These are phyloP conservation scores for Canis aureus DNA, from an alignment of 2,113 vertebrate species.

Conservation along the genomic window DNA sequence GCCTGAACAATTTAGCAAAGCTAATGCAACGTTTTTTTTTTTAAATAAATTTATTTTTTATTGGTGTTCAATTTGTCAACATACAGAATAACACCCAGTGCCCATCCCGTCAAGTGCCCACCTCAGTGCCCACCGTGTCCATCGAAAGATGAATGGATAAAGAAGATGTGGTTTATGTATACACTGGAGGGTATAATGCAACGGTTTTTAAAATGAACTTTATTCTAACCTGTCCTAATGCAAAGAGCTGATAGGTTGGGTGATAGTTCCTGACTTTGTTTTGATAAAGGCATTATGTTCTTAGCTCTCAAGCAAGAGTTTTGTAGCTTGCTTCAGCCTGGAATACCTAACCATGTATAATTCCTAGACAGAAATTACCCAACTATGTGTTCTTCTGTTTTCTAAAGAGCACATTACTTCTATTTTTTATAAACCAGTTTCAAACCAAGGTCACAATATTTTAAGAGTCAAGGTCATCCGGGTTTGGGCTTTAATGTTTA, in stretches of 20 bases:
- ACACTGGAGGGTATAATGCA: not conserved
- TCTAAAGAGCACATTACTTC: conserved; percentile 11
- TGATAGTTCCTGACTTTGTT: conserved; percentile 52
- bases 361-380: not conserved
- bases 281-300: conserved; percentile 24
- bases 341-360: not conserved
- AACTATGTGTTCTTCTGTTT: not conserved
- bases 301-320: not conserved
- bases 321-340: not conserved
- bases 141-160: too few species aligned
- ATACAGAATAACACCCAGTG: too few species aligned
- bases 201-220: conserved; percentile 38
- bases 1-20: conserved; percentile 61
- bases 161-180: too few species aligned
- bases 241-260: conserved; percentile 1
- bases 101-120: too few species aligned
- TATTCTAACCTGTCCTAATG: conserved; percentile 56
- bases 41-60: too few species aligned
- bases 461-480: not conserved
- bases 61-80: too few species aligned
- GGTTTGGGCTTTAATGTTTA: conserved; percentile 33
- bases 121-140: too few species aligned
- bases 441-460: conserved; percentile 28
- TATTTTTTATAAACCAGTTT: conserved; percentile 49
- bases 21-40: conserved; percentile 24